A percentile compares a stretch with the other conserved stretches of the same genome.
Conservation (phyloP, 2,888 invertebrate species). For the Orthosia gothica region DNA sequence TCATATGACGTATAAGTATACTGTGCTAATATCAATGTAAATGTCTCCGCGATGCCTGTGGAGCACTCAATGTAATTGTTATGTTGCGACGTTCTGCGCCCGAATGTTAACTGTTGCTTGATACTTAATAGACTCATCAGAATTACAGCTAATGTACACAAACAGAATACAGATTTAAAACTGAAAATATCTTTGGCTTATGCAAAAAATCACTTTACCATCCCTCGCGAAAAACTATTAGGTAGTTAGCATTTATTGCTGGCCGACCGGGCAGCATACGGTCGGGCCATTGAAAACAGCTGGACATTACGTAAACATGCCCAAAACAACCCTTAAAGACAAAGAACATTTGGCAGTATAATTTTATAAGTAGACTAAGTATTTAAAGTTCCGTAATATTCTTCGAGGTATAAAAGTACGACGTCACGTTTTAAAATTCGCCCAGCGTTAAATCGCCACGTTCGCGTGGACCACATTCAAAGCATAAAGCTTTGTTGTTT, state of each 20-base stretch:
- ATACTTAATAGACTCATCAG: slow-evolving; percentile 40
- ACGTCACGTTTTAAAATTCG: slow-evolving; percentile 62
- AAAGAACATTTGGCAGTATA: slow-evolving; percentile 37
- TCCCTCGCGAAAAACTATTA: slow-evolving; percentile 43
- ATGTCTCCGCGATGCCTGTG: slow-evolving; percentile 38
- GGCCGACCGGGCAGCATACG: slow-evolving; percentile 49
- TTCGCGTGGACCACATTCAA: slow-evolving; percentile 63
- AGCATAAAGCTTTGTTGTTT: slow-evolving; percentile 66
- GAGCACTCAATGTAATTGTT: slow-evolving; percentile 61
- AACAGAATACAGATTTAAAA: slow-evolving; percentile 50
- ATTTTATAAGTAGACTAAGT: slow-evolving; percentile 47
- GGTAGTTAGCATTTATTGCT: slow-evolving; percentile 65
- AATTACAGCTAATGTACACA: slow-evolving; percentile 34
- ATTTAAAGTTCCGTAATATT: slow-evolving; percentile 52
- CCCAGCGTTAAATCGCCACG: slow-evolving; percentile 64
- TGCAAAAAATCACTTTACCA: slow-evolving; percentile 24
- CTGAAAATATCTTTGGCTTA: slow-evolving; percentile 39
- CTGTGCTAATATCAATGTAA: slow-evolving; percentile 56
- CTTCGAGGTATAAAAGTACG: slow-evolving; percentile 49
- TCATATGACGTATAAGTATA: slow-evolving; percentile 52
- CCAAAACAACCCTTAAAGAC: slow-evolving; percentile 42
- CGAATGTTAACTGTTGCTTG: slow-evolving; percentile 39
- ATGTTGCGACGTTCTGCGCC: slow-evolving; percentile 36
- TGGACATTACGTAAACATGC: slow-evolving; percentile 41
- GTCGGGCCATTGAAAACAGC: slow-evolving; percentile 32